Percentiles rank a stretch among this genome's conserved stretches.
phyloP scores from a whole-genome alignment of 2,888 invertebrate species.

The Diaperis boleti region DNA sequence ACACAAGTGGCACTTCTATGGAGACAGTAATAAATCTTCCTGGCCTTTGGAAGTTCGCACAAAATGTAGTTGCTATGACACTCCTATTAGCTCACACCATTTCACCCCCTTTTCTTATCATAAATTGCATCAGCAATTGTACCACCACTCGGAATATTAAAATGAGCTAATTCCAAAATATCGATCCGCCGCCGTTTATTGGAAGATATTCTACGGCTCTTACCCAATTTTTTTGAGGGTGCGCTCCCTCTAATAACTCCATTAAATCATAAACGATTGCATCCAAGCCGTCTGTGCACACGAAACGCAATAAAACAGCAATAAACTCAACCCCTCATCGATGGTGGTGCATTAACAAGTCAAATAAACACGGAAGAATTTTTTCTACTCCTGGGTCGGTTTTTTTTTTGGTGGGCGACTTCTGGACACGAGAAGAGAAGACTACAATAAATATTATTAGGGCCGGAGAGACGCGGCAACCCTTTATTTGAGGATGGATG shows the following conservation, averaged over 20 bases:
- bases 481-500: constrained; percentile 17
- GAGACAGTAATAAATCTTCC: too few relatives aligned
- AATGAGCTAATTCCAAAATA: too few relatives aligned
- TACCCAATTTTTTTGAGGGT: constrained; percentile 3
- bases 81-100: too few relatives aligned
- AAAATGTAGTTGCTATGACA: too few relatives aligned
- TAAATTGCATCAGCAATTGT: too few relatives aligned
- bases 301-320: constrained; percentile 7
- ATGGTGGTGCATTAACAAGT: constrained; percentile 16
- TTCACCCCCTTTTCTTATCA: too few relatives aligned
- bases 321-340: constrained; percentile 27
- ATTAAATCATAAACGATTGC: constrained; percentile 16
- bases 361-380: constrained; percentile 49
- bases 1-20: too few relatives aligned
- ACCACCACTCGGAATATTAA: too few relatives aligned
- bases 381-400: constrained; percentile 19
- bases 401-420: too few relatives aligned
- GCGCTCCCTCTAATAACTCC: constrained; percentile 8
- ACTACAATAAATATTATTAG: constrained; percentile 24
- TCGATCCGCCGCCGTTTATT: constrained; percentile 5
- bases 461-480: neutral
- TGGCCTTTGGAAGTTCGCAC: too few relatives aligned
- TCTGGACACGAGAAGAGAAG: constrained; percentile 8
- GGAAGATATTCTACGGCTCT: neutral
- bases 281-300: neutral